A percentile compares a stretch with the other conserved stretches of the same genome.
These are phyloP conservation scores for Sussaba pulchella DNA, from an alignment of 2,888 invertebrate genomes.

Conservation along the genomic window DNA sequence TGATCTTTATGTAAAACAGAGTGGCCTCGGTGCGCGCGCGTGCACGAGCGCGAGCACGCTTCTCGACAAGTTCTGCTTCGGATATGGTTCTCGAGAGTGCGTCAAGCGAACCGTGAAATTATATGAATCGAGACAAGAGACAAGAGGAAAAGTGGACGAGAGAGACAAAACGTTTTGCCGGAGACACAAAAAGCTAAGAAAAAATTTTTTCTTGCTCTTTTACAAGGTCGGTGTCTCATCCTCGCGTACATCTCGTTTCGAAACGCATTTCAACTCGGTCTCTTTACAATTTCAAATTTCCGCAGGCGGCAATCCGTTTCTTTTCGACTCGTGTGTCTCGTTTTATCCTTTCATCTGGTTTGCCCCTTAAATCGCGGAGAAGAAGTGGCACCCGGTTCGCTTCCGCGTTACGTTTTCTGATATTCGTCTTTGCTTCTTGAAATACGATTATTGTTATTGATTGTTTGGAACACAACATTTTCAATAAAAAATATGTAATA, in stretches of 20 bases:
- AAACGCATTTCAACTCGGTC: conserved; percentile 30
- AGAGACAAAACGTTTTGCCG: conserved; percentile 64
- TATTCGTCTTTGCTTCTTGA: too few species aligned
- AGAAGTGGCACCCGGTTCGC: not conserved
- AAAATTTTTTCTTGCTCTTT: conserved; percentile 65
- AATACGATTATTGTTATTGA: too few species aligned
- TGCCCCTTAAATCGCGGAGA: conserved; percentile 17
- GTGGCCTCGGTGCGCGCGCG: conserved; percentile 68
- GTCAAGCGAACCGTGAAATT: conserved; percentile 84
- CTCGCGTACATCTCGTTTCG: conserved; percentile 14
- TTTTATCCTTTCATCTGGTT: conserved; percentile 53
- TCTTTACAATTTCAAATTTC: conserved; percentile 80
- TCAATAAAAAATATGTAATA: too few species aligned
- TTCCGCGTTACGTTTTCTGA: not conserved
- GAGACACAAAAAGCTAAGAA: conserved; percentile 75
- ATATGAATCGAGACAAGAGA: conserved; percentile 81
- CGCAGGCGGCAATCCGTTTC: conserved; percentile 71
- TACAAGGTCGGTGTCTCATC: conserved; percentile 45
- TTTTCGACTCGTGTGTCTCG: conserved; percentile 35
- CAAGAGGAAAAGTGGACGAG: conserved; percentile 72
- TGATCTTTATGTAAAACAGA: conserved; percentile 84
- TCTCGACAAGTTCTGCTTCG: conserved; percentile 20
- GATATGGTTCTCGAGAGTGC: conserved; percentile 74
- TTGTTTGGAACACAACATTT: too few species aligned
- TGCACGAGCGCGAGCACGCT: conserved; percentile 71